Percentiles rank a stretch among this genome's conserved stretches.
phyloP scores from a whole-genome alignment of 1,140 invertebrate genomes.

The Bombus haemorrhoidalis region DNA sequence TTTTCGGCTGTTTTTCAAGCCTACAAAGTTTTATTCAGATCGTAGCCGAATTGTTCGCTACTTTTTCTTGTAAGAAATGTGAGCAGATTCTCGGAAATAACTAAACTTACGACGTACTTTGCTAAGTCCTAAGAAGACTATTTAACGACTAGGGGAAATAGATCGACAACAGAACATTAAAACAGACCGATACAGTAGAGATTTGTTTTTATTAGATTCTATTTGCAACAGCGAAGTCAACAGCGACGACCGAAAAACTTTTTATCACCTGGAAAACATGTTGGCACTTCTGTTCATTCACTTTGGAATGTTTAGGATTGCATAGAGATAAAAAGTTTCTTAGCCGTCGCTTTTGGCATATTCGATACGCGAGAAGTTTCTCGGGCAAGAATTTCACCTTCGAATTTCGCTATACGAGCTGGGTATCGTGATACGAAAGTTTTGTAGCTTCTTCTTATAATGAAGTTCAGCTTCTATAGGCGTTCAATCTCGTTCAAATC shows the following conservation, averaged over 20 bases:
- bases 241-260: neutral
- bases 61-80: slow-evolving; percentile 19
- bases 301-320: no score
- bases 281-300: neutral
- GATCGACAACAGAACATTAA: slow-evolving; percentile 41
- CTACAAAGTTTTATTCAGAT: no score
- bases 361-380: neutral
- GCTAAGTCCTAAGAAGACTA: slow-evolving; percentile 61
- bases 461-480: neutral
- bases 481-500: neutral
- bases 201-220: no score
- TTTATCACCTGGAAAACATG: no score
- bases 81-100: slow-evolving; percentile 29
- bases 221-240: no score
- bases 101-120: slow-evolving; percentile 50
- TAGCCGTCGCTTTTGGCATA: neutral
- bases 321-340: neutral
- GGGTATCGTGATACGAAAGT: neutral
- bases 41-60: no score
- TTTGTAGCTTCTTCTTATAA: neutral
- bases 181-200: neutral
- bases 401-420: neutral
- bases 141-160: slow-evolving; percentile 61
- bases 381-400: neutral
- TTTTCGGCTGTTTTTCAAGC: no score